These are phyloP conservation scores for Mionectes macconnelli DNA, from an alignment of 2,113 vertebrate genomes.

Conservation along the genomic window DNA sequence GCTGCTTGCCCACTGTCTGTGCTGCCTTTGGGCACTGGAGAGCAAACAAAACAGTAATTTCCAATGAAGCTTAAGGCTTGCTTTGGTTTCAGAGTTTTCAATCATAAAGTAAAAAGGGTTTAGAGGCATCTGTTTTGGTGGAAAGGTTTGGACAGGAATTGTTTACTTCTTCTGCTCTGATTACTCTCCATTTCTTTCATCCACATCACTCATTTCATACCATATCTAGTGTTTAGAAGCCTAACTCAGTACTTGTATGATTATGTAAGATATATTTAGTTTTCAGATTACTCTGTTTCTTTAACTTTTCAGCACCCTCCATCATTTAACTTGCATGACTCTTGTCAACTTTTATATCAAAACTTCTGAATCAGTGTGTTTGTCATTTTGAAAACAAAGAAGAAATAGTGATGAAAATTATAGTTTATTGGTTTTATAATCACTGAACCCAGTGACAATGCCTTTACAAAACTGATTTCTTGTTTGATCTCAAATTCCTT, in stretches of 20 bases:
- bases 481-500: background rate
- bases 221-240: background rate
- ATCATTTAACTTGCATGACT: background rate
- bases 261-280: background rate
- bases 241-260: background rate
- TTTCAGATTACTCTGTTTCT: background rate
- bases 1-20: background rate
- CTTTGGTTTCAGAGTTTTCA: background rate
- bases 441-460: background rate
- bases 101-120: background rate
- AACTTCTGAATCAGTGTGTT: background rate
- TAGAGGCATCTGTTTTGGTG: background rate
- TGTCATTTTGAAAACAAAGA: background rate
- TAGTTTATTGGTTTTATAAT: background rate
- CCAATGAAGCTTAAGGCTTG: background rate
- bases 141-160: background rate
- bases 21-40: background rate
- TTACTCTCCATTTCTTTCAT: background rate
- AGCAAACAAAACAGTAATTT: background rate
- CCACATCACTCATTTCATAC: background rate
- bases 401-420: background rate
- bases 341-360: background rate
- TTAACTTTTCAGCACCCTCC: background rate
- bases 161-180: background rate
- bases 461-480: background rate